A percentile compares a stretch with the other conserved stretches of the same genome.
Conservation (phyloP, 2,113 vertebrate genomes). For the Muntiacus reevesi region DNA sequence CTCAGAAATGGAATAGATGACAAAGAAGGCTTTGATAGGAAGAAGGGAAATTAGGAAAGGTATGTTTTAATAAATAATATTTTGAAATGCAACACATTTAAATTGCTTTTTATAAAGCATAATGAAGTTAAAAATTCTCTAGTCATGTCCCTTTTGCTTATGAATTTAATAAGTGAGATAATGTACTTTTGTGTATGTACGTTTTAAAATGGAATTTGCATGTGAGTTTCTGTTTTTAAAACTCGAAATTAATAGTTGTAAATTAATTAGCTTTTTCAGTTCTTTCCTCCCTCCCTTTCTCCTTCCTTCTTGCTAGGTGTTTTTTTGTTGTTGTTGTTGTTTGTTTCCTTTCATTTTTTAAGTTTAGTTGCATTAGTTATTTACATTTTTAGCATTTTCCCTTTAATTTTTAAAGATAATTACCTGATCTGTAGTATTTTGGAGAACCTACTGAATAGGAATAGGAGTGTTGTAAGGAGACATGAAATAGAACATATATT, state of each 20-base stretch:
- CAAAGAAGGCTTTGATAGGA: conserved; percentile 20
- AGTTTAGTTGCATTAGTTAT: conserved; percentile 31
- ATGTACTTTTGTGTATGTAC: background rate
- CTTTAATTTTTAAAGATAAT: background rate
- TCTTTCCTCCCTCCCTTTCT: background rate
- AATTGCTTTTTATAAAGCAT: conserved; percentile 3
- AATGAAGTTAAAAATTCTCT: conserved; percentile 23
- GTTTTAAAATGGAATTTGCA: conserved; percentile 14
- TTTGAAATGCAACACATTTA: background rate
- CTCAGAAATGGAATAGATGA: background rate
- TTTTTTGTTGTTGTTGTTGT: background rate
- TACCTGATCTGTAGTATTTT: background rate
- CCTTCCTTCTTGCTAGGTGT: background rate
- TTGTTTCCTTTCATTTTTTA: background rate
- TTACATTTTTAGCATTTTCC: background rate
- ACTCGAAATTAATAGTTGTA: background rate
- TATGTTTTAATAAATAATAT: background rate
- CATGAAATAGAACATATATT: background rate
- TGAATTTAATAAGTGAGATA: background rate
- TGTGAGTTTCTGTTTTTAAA: conserved; percentile 35
- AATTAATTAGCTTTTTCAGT: background rate
- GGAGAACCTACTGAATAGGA: background rate
- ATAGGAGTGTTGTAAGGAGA: background rate
- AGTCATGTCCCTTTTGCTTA: background rate
- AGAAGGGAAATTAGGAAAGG: background rate